These are phyloP conservation scores for Vimba vimba DNA, from an alignment of 2,113 vertebrate genomes.

Conservation along the genomic window DNA sequence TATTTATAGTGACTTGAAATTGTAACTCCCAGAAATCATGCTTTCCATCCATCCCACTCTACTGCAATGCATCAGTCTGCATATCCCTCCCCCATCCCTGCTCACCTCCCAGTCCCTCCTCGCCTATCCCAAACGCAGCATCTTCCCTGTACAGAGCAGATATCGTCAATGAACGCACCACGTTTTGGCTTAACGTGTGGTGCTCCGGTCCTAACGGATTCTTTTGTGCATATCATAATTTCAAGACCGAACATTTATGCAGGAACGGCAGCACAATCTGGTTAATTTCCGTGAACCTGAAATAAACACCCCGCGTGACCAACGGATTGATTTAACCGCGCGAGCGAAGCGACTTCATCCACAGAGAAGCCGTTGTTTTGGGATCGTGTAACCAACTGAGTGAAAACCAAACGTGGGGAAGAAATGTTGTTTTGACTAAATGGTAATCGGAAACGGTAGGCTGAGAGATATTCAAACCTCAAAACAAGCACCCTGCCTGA, in stretches of 20 bases:
- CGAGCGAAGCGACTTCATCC: conserved; percentile 16
- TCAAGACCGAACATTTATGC: background rate
- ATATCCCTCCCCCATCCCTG: conserved; percentile 15
- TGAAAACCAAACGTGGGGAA: background rate
- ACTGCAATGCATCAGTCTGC: conserved; percentile 66
- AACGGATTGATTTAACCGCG: conserved; percentile 34
- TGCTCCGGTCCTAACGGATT: background rate
- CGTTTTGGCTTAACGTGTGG: background rate
- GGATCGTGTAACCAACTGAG: background rate
- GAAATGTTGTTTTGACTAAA: background rate
- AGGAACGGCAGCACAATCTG: background rate
- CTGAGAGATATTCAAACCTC: background rate
- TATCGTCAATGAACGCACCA: conserved; percentile 13
- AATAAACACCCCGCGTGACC: conserved; percentile 11
- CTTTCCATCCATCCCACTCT: conserved; percentile 44
- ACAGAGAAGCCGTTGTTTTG: background rate
- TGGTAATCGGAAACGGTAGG: conserved; percentile 6
- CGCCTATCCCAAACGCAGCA: conserved; percentile 47
- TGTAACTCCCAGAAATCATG: background rate
- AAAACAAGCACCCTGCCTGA: background rate
- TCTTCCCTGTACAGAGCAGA: conserved; percentile 43
- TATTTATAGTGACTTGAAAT: conserved; percentile 59
- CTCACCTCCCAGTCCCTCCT: conserved; percentile 43
- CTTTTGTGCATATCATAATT: background rate
- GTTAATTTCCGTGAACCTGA: background rate